Evolutionary conservation across 2,888 invertebrate genomes (phyloP).

Genomic region (Athalia cordata): DNA sequence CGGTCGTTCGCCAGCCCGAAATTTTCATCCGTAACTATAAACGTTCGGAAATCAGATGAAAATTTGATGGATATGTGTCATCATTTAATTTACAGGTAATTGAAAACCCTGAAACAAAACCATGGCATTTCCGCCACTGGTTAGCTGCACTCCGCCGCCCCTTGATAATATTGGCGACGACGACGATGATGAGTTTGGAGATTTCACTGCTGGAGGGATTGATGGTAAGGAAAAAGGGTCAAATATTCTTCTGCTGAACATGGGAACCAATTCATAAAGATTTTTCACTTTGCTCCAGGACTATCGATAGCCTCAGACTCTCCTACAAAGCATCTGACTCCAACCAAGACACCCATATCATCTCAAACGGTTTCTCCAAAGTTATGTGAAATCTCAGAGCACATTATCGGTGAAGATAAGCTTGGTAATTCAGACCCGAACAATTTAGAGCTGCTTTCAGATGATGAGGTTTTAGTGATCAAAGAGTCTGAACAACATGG

Average conservation of each 20-base stretch:
- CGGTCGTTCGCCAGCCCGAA: too few species aligned
- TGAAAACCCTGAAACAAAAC: background rate
- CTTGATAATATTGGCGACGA: constrained; percentile 76
- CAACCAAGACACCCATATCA: constrained; percentile 62
- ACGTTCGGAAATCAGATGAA: too few species aligned
- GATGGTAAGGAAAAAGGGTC: constrained; percentile 60
- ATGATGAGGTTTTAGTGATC: constrained; percentile 64
- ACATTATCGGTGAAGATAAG: constrained; percentile 47
- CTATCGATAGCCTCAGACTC: constrained; percentile 69
- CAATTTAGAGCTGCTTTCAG: background rate
- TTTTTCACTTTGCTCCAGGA: constrained; percentile 55
- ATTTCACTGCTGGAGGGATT: constrained; percentile 68
- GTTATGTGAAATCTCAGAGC: constrained; percentile 58
- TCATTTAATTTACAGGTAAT: too few species aligned
- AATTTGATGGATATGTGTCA: too few species aligned
- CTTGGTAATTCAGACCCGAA: background rate
- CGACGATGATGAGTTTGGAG: constrained; percentile 77
- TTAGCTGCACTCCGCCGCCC: constrained; percentile 81
- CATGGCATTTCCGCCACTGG: constrained; percentile 81
- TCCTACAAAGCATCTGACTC: constrained; percentile 64
- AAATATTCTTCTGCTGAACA: background rate
- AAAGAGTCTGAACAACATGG: constrained; percentile 58
- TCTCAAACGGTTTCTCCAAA: constrained; percentile 63
- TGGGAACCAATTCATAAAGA: background rate
- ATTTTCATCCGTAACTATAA: too few species aligned